Base-by-base conservation (phyloP, 2,888 invertebrate species). In the Sinopyrophorus schimmeli region DNA sequence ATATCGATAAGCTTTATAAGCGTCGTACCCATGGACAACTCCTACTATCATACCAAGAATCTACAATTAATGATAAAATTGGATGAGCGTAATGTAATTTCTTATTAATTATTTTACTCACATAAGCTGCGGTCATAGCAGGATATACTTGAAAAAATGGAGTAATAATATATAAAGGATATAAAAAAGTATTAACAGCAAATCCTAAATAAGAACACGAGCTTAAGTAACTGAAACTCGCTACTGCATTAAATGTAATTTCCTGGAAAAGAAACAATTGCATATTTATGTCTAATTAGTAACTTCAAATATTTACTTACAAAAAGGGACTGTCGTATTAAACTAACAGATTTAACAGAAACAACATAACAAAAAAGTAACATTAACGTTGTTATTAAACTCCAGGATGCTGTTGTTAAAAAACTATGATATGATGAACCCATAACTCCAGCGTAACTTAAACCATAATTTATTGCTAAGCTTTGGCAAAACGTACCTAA, bases 101-200 rank as follows among this genome's bases (percentile, higher is more conserved):
- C n/a, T n/a, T n/a, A n/a, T n/a, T n/a, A n/a, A n/a, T n/a, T n/a
- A n/a, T n/a, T n/a, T n/a, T 47, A 83, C 89, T 86, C 76, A 92
- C 92, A 71, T 91, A 91, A 57, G 87, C 86, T 1, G 88, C 88
- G 16, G 87, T 88, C 87, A 92, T 88, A 1, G 91, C 89, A n/a
- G 92, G 91, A 75, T 89, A 91, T 7, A 87, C 88, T 65, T 89
- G 85, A 66, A 78, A 81, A 66, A 87, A 89, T 57, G 91, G 87
- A 26, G 81, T 86, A 46, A 80, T 73, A 17, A 85, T 76, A 70
- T 91, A 90, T 61, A 84, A 79, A 0, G 88, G 87, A 73, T 87
- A 86, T 39, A 92, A 74, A 70, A 86, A 86, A 26, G 89, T 74
- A 59, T 89, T 84, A 11, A 90, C 87, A 1, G 87, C 83, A 57